Evolutionary conservation across 2,888 invertebrate genomes (phyloP).

Genomic region (Allolobophora icterica): DNA sequence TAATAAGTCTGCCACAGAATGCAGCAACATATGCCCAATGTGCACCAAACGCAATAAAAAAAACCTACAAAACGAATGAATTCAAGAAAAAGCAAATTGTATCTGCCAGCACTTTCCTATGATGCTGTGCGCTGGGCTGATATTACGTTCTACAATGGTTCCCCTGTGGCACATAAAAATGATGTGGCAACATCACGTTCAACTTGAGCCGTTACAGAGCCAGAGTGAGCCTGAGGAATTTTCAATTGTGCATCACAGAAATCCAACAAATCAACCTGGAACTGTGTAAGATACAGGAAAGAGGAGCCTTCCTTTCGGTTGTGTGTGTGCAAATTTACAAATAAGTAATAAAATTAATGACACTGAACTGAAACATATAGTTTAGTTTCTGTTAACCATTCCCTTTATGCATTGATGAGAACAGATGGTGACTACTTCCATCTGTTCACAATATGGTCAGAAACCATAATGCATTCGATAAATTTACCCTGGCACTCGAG

Average conservation of each 20-base stretch:
- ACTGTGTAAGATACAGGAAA: background rate
- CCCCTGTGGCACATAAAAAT: constrained; percentile 2
- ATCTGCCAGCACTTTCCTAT: constrained; percentile 17
- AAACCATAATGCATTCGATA: background rate
- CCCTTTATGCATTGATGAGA: background rate
- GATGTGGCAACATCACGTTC: background rate
- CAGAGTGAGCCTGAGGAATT: background rate
- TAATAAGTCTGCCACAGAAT: background rate
- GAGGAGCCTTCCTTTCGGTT: background rate
- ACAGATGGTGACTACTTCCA: background rate
- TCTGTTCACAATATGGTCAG: background rate
- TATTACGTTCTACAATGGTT: background rate
- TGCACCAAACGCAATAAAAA: background rate
- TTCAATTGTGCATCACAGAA: background rate
- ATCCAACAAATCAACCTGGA: constrained; percentile 3
- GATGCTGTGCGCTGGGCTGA: background rate
- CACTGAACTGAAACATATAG: background rate
- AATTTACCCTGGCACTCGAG: background rate
- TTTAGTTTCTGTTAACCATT: background rate
- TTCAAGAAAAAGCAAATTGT: constrained; percentile 11
- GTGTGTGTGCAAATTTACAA: too few relatives aligned
- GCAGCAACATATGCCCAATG: constrained; percentile 4
- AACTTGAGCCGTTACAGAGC: background rate
- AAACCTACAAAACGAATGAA: background rate
- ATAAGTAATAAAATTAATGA: background rate